A percentile compares a stretch with the other conserved stretches of the same genome.
These are phyloP conservation scores for Pangasianodon gigas DNA, from an alignment of 2,113 vertebrate genomes.

Conservation along the genomic window DNA sequence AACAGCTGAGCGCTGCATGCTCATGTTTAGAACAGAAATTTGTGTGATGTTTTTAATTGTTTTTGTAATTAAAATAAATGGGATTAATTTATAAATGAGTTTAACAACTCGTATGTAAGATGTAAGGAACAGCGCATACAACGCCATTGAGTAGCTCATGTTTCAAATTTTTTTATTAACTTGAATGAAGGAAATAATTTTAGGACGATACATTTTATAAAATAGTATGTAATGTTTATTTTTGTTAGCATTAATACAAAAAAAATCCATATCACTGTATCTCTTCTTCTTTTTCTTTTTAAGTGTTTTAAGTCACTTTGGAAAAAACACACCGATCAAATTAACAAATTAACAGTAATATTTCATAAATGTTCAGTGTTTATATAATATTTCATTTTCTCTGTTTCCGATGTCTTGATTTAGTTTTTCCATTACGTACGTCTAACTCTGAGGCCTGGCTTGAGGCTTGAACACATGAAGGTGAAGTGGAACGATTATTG, in stretches of 20 bases:
- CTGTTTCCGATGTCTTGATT: neutral
- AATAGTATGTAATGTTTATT: neutral
- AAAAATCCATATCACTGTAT: neutral
- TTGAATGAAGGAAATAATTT: too few species aligned
- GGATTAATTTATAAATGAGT: neutral
- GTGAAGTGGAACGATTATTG: conserved; percentile 70
- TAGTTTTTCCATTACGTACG: neutral
- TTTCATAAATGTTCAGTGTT: neutral
- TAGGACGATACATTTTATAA: too few species aligned
- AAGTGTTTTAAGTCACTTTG: neutral
- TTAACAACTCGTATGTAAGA: too few species aligned
- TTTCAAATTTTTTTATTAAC: too few species aligned
- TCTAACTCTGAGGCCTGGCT: conserved; percentile 38
- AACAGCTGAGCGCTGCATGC: neutral
- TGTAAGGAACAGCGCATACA: too few species aligned
- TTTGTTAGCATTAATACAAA: neutral
- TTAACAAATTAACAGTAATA: neutral
- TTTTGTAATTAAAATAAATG: neutral
- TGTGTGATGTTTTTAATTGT: neutral
- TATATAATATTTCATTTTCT: neutral
- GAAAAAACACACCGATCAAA: neutral
- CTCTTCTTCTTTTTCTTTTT: neutral
- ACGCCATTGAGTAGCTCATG: too few species aligned
- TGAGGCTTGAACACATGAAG: conserved; percentile 53
- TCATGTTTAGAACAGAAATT: neutral